phyloP scores from a whole-genome alignment of 2,888 invertebrate species.

The Lissocephala sabroskyi region DNA sequence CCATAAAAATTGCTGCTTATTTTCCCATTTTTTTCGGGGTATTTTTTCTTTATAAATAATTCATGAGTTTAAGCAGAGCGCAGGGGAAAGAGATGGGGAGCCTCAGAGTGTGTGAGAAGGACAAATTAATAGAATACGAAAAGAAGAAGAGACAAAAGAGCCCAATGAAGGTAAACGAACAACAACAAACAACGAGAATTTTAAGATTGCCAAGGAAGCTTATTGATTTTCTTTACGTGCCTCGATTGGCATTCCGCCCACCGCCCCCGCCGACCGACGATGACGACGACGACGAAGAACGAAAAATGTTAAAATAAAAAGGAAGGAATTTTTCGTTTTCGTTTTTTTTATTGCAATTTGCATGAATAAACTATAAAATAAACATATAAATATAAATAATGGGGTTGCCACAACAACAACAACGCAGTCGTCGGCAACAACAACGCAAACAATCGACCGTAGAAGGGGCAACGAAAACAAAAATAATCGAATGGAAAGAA shows the following conservation, averaged over 20 bases:
- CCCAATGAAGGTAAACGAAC: conserved; percentile 9
- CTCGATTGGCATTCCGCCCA: conserved; percentile 18
- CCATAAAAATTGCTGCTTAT: conserved; percentile 58
- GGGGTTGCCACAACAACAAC: conserved; percentile 54
- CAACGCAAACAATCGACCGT: conserved; percentile 11
- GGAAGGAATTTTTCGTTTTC: too few relatives aligned
- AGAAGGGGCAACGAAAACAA: conserved; percentile 19
- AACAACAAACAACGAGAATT: conserved; percentile 8
- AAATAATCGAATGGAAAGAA: conserved; percentile 3
- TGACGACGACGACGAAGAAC: conserved; percentile 26
- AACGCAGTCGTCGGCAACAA: conserved; percentile 16
- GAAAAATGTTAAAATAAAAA: conserved; percentile 57
- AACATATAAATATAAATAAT: conserved; percentile 67
- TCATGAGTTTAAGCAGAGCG: conserved; percentile 43
- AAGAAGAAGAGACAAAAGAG: conserved; percentile 2
- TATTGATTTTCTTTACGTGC: conserved; percentile 54
- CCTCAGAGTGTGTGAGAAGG: neutral
- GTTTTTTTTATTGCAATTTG: conserved; percentile 67
- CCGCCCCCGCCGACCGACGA: neutral
- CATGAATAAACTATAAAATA: conserved; percentile 70
- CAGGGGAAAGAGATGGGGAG: conserved; percentile 50
- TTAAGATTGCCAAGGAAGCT: conserved; percentile 32
- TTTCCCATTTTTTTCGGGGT: conserved; percentile 16
- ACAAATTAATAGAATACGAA: conserved; percentile 1
- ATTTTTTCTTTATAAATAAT: conserved; percentile 53